Percentiles rank a stretch among this genome's conserved stretches.
phyloP scores from a whole-genome alignment of 2,113 vertebrate species.

The Pomatorhinus ruficollis region DNA sequence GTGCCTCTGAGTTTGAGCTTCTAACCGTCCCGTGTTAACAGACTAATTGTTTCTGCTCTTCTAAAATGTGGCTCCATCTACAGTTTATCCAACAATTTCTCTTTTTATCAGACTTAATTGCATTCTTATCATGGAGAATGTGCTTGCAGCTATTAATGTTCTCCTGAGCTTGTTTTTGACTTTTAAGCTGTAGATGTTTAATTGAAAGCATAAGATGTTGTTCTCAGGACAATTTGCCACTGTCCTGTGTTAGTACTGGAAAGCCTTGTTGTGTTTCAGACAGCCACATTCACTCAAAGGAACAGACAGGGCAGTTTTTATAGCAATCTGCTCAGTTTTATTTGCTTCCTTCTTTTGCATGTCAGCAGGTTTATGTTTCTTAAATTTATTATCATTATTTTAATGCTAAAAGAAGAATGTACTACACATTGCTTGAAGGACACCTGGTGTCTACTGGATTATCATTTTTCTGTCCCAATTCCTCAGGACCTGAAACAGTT shows the following conservation, averaged over 20 bases:
- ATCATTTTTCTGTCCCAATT: neutral
- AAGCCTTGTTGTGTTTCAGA: rapidly evolving
- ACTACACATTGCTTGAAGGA: neutral
- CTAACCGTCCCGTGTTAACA: neutral
- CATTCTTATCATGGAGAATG: neutral
- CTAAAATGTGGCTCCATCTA: neutral
- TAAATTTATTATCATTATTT: neutral
- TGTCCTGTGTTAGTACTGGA: neutral
- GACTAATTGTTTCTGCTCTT: neutral
- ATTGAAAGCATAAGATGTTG: neutral
- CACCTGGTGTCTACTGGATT: neutral
- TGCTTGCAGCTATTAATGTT: neutral
- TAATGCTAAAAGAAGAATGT: neutral
- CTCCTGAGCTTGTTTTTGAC: neutral
- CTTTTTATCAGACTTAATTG: neutral
- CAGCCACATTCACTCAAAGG: neutral
- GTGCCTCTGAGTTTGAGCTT: neutral
- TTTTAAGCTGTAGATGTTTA: neutral
- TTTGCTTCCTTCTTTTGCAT: neutral
- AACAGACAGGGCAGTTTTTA: neutral
- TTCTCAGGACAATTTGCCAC: neutral
- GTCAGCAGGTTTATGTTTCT: neutral
- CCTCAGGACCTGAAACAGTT: neutral
- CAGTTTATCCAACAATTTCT: neutral
- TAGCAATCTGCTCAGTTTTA: neutral